phyloP scores from a whole-genome alignment of 1,140 invertebrate genomes.

The Neotoxoptera formosana region DNA sequence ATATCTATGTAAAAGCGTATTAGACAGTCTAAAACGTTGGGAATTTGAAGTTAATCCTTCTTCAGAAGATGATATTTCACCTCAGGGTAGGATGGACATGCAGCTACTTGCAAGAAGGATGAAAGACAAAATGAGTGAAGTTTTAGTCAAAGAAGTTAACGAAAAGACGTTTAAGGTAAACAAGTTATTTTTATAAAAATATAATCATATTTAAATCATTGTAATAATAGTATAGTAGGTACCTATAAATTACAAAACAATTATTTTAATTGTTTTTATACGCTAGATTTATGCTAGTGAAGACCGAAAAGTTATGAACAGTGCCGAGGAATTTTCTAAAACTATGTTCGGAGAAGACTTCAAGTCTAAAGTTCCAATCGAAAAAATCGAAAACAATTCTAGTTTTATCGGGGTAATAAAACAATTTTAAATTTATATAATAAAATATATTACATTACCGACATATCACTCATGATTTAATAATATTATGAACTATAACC shows the following conservation, averaged over 20 bases:
- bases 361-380: background rate
- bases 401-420: conserved; percentile 40
- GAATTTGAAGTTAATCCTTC: conserved; percentile 53
- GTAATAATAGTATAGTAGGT: background rate
- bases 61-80: conserved; percentile 58
- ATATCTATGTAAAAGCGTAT: conserved; percentile 59
- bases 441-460: background rate
- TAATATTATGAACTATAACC: background rate
- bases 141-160: conserved; percentile 24
- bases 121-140: conserved; percentile 56
- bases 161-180: conserved; percentile 42
- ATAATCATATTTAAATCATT: background rate
- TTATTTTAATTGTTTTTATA: background rate
- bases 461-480: background rate
- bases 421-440: background rate
- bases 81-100: conserved; percentile 60
- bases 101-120: conserved; percentile 59
- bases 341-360: conserved; percentile 48
- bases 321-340: conserved; percentile 57
- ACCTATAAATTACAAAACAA: background rate
- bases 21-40: conserved; percentile 60
- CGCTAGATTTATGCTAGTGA: conserved; percentile 37
- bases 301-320: conserved; percentile 57
- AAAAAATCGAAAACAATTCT: conserved; percentile 8
- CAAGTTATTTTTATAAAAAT: background rate